Base-by-base conservation (phyloP, 2,888 invertebrate species). In the Chrysina gloriosa region DNA sequence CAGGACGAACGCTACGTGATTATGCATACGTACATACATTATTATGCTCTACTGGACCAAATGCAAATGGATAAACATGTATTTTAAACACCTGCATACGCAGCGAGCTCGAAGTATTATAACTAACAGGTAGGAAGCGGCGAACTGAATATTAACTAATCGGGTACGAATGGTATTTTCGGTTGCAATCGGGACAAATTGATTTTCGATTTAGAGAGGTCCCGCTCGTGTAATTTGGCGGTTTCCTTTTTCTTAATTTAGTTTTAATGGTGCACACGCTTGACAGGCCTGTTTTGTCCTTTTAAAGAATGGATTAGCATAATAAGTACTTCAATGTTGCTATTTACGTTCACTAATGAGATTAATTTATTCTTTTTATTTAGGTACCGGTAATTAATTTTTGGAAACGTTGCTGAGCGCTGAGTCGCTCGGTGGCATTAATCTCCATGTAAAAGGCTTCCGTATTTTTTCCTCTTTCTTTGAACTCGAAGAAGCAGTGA, bases 131-230 rank as follows among this genome's bases (percentile, higher is more conserved):
- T 25, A 27, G 39, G 58, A 11, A n/a, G n/a, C n/a, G n/a, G n/a
- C n/a, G n/a, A n/a, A 39, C 16, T 58, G 58, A 58, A 58, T 58
- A 39, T 58, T 58, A 58, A 58, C 39, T 58, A 58, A 39, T 58
- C 25, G 25, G 7, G n/a, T n/a, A n/a, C n/a, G 29, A 50, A 58
- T 23, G 39, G 29, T 58, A 58, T 58, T 58, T 58, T 58, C 27
- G 39, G 58, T 25, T 4, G 50, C 34, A 23, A 47, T 47, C 14
- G 9, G 25, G 16, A 58, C 39, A 58, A 58, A 58, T 39, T 58
- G 58, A 58, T 58, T 58, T 58, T 39, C 58, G 42, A 58, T 58
- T 58, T 58, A 11, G 21, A 58, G 11, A 5, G 27, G 27, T 50
- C 23, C 16, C 45, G 31, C 11, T 36, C 36, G 29, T 6, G 27